Percentiles rank a stretch among this genome's conserved stretches.
Conservation (phyloP, 2,113 vertebrate species). For the Neolamprologus ventralis region DNA sequence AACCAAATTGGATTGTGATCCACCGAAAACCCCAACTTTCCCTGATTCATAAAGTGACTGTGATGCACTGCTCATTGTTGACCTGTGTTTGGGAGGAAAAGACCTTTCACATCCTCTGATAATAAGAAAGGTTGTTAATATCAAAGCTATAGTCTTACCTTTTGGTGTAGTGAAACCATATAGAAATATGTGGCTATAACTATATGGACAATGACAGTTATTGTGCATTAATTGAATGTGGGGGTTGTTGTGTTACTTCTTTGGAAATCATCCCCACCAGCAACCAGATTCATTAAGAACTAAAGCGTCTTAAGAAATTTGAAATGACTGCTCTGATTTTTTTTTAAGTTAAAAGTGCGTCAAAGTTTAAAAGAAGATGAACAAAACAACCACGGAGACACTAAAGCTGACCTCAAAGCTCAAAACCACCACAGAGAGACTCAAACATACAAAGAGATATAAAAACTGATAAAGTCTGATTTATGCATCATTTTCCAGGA, state of each 20-base stretch:
- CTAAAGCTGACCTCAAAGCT: neutral
- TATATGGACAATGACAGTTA: neutral
- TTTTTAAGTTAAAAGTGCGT: neutral
- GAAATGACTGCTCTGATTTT: neutral
- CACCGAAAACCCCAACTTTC: neutral
- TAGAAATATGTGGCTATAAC: neutral
- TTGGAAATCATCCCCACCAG: neutral
- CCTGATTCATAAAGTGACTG: neutral
- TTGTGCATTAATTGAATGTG: neutral
- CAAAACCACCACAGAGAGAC: neutral
- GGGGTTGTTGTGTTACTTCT: neutral
- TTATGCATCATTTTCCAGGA: neutral
- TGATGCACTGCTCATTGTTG: neutral
- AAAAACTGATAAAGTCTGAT: neutral
- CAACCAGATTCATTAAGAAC: neutral
- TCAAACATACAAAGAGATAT: neutral
- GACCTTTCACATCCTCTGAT: neutral
- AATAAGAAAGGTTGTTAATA: neutral
- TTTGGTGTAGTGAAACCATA: neutral
- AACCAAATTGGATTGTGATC: neutral
- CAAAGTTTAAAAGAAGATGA: neutral
- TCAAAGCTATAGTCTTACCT: neutral
- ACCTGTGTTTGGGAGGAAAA: neutral
- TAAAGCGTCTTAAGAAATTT: neutral
- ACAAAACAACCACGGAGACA: neutral